Evolutionary conservation across 2,113 vertebrate genomes (phyloP).

Genomic region (Rafetus swinhoei): DNA sequence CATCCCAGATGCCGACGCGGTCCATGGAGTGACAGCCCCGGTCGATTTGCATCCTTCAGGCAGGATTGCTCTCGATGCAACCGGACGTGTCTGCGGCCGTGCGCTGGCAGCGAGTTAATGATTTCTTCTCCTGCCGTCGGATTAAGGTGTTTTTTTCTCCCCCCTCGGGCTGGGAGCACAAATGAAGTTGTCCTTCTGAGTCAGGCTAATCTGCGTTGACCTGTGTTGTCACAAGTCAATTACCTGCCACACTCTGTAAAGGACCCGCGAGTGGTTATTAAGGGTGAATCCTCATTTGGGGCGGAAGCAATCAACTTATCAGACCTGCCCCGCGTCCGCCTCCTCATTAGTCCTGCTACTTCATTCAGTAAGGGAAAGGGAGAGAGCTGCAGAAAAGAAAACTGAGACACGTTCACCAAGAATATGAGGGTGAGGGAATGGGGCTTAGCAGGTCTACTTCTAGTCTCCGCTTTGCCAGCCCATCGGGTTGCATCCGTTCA

Average conservation of each 20-base stretch:
- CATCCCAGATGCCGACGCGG: neutral
- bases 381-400: neutral
- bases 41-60: neutral
- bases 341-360: accelerated
- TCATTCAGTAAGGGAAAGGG: accelerated
- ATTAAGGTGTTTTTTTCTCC: neutral
- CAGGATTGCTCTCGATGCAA: neutral
- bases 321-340: neutral
- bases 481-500: neutral
- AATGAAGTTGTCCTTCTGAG: neutral
- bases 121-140: constrained; percentile 1
- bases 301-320: accelerated
- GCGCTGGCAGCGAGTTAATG: neutral
- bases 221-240: neutral
- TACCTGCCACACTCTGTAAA: neutral
- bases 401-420: neutral
- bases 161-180: neutral
- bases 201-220: neutral
- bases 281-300: neutral
- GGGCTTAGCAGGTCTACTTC: neutral
- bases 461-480: neutral
- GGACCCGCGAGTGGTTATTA: neutral
- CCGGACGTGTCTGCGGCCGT: neutral
- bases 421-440: accelerated
- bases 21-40: neutral